phyloP scores from a whole-genome alignment of 2,888 invertebrate species.

The Tiphia femorata region DNA sequence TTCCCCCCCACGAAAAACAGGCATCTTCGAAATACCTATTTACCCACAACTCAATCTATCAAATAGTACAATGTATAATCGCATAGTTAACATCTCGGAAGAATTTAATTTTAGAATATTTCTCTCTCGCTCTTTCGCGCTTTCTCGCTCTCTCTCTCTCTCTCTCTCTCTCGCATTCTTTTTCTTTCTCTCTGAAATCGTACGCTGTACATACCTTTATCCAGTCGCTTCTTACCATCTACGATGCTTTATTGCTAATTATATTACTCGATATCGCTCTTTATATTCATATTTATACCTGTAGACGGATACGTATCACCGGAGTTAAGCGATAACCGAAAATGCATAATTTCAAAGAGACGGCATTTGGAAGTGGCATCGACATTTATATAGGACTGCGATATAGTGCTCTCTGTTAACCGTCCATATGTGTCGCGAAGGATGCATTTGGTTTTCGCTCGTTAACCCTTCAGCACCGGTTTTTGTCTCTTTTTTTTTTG shows the following conservation, averaged over 20 bases:
- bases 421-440: too few relatives aligned
- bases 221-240: conserved; percentile 25
- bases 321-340: conserved; percentile 5
- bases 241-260: conserved; percentile 51
- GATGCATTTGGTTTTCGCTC: too few relatives aligned
- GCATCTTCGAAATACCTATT: conserved; percentile 17
- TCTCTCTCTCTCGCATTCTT: neutral
- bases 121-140: conserved; percentile 7
- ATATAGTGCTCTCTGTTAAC: too few relatives aligned
- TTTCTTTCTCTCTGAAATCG: neutral
- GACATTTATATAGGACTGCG: too few relatives aligned
- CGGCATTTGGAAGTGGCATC: too few relatives aligned
- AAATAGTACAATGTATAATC: conserved; percentile 13
- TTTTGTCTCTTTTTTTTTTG: too few relatives aligned
- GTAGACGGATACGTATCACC: conserved; percentile 23
- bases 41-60: conserved; percentile 7
- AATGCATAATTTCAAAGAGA: too few relatives aligned
- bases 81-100: conserved; percentile 23
- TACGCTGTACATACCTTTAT: conserved; percentile 10
- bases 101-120: conserved; percentile 31
- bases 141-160: conserved; percentile 7
- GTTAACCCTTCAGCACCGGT: too few relatives aligned
- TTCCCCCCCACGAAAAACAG: too few relatives aligned
- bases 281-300: conserved; percentile 35
- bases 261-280: conserved; percentile 29